Base-by-base conservation (phyloP, 2,113 vertebrate species). In the Columbina picui region DNA sequence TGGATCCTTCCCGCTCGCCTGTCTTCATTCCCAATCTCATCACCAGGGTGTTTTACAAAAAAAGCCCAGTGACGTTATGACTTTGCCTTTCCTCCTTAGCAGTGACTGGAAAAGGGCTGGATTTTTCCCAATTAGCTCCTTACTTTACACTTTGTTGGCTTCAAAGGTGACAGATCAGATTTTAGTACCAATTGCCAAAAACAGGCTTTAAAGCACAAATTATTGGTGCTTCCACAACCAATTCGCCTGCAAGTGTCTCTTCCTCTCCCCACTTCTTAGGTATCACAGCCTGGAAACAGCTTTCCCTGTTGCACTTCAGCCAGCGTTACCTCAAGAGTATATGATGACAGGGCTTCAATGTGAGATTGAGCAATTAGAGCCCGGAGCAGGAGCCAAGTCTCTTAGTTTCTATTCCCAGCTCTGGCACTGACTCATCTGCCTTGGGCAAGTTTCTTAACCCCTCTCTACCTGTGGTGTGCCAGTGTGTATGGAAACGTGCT, bases 371-470 rank as follows among this genome's bases (percentile, higher is more conserved):
- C 92, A 95, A 94, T 84, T 56, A 93, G 56, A 96, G 76, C 76
- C 64, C 6, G 15, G 19, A 94, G 64, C 7, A 6, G 18, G 9
- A 96, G 96, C 93, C 96, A 96, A 95, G 79, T 49, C 68, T 90
- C 80, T 89, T 60, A 27, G 43, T 75, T 96, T 96, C 95, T 95
- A 95, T 96, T 97, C 94, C 90, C 86, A 95, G 92, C 56, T 75
- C 88, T 96, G 93, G 93, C 92, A 95, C 79, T 5, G 3, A 78
- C 85, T 94, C 90, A 82, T 95, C 84, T 68, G 92, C 92, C 88
- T 90, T 32, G 73, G 93, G 90, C 80, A 92, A 94, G 80, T 65
- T 92, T 59, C 85, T 96, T 96, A 96, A 96, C 93, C 93, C 93
- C 69, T 96, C 85, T 95, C 68, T 94, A 39, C 56, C 92, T 79